phyloP scores from a whole-genome alignment of 1,140 invertebrate species.

The Temnothorax curvispinosus region DNA sequence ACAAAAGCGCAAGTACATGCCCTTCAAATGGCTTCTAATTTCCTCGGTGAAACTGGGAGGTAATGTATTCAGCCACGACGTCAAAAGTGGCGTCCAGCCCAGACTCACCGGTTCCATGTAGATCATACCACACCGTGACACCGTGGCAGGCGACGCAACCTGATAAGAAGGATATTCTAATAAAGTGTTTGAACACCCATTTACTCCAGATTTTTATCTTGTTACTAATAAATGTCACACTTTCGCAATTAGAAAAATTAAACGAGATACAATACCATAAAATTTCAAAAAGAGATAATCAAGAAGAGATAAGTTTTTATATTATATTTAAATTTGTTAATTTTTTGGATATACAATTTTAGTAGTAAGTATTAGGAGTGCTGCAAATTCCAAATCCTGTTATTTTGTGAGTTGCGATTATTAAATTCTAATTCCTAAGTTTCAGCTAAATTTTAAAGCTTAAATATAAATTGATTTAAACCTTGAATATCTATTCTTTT shows the following conservation, averaged over 20 bases:
- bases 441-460: not conserved
- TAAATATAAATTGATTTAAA: not conserved
- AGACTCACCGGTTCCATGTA: constrained; percentile 96
- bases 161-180: constrained; percentile 32
- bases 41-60: constrained; percentile 89
- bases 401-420: not conserved
- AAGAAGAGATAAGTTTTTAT: not conserved
- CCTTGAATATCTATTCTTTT: not conserved
- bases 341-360: not conserved
- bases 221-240: not conserved
- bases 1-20: constrained; percentile 93
- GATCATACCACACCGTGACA: constrained; percentile 98
- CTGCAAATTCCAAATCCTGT: not conserved
- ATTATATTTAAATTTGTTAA: not conserved
- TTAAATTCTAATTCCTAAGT: not conserved
- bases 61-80: constrained; percentile 95
- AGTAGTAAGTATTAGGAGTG: not conserved
- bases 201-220: not conserved
- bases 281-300: not conserved
- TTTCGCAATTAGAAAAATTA: not conserved
- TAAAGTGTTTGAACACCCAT: not conserved
- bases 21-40: constrained; percentile 89
- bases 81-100: constrained; percentile 95
- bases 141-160: constrained; percentile 94
- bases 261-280: not conserved